A percentile compares a stretch with the other conserved stretches of the same genome.
These are phyloP conservation scores for Hydrophis major DNA, from an alignment of 2,797 vertebrate genomes.

Conservation along the genomic window DNA sequence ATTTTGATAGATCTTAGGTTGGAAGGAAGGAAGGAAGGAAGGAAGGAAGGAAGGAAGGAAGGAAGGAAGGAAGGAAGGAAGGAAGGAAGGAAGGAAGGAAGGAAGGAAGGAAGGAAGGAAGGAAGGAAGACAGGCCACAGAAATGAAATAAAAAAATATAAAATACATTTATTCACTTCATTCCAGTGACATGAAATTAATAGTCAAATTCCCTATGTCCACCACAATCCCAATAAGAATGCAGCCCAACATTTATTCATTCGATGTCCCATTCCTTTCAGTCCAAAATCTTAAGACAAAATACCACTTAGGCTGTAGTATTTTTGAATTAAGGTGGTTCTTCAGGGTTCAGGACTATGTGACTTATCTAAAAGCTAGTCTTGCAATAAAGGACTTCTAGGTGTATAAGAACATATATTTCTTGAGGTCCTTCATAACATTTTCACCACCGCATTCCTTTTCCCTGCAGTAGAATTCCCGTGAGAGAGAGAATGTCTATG, in stretches of 20 bases:
- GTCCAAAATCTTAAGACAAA: background rate
- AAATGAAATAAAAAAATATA: background rate
- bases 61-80: background rate
- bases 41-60: too few species aligned
- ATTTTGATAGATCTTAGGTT: background rate
- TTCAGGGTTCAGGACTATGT: background rate
- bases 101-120: too few species aligned
- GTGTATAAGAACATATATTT: background rate
- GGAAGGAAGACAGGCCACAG: background rate
- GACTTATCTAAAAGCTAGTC: background rate
- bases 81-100: too few species aligned
- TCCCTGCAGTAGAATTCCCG: background rate
- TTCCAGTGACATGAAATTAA: background rate
- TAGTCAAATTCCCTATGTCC: background rate
- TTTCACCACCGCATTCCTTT: background rate
- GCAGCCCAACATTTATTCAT: background rate
- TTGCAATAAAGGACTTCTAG: background rate
- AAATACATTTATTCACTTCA: background rate
- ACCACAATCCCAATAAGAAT: background rate
- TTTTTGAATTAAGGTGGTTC: background rate
- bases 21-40: too few species aligned
- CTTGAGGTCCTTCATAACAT: background rate
- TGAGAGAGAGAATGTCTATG: background rate
- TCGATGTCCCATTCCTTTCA: background rate
- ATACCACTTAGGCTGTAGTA: background rate